phyloP scores from a whole-genome alignment of 2,888 invertebrate genomes.

The Nomada flava region DNA sequence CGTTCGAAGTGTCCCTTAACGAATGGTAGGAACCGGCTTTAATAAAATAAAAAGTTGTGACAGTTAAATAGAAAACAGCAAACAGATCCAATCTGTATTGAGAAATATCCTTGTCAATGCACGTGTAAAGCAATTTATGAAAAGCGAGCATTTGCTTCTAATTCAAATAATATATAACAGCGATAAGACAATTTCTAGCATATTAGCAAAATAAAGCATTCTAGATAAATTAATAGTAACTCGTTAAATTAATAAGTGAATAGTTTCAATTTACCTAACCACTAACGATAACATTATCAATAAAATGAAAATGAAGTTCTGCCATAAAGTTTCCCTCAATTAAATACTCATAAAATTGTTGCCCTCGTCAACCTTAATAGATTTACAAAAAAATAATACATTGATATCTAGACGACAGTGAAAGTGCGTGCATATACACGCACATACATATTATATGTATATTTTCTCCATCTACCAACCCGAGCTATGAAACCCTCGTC shows the following conservation, averaged over 20 bases:
- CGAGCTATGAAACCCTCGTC: not conserved
- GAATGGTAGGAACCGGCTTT: conserved; percentile 10
- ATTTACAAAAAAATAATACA: not conserved
- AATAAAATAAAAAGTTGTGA: conserved; percentile 1
- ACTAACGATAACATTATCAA: not conserved
- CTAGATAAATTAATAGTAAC: not conserved
- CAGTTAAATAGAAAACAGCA: not conserved
- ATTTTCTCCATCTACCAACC: not conserved
- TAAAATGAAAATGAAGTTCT: not conserved
- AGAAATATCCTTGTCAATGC: conserved; percentile 18
- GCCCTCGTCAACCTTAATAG: not conserved
- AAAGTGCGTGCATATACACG: not conserved
- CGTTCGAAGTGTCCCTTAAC: not conserved
- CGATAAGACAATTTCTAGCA: not conserved
- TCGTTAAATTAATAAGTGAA: not conserved
- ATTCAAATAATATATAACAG: not conserved
- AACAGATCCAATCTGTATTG: not conserved
- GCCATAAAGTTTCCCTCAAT: not conserved
- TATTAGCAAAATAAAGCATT: not conserved
- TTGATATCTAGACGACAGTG: not conserved
- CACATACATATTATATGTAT: too few relatives aligned
- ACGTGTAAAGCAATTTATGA: not conserved
- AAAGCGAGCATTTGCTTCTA: not conserved
- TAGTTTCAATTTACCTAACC: not conserved
- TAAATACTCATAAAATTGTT: not conserved